Conservation (phyloP, 2,797 vertebrate genomes). For the Eulemur rubriventer region DNA sequence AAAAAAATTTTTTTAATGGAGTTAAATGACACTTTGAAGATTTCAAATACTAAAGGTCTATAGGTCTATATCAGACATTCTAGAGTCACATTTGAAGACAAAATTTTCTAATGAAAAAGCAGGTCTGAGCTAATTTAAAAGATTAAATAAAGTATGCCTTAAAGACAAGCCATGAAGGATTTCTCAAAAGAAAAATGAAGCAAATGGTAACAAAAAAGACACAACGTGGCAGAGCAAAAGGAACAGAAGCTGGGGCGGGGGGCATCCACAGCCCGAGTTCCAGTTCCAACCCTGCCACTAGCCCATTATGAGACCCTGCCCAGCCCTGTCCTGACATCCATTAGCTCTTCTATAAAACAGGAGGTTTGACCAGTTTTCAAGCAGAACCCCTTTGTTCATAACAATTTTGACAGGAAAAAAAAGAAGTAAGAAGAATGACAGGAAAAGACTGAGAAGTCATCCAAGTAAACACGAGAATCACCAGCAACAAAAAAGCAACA, state of each 20-base stretch:
- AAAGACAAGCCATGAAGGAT: background rate
- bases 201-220: background rate
- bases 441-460: background rate
- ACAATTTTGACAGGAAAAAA: background rate
- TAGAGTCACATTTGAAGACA: background rate
- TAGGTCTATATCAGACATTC: background rate
- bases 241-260: background rate
- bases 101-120: background rate
- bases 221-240: rapidly evolving
- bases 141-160: background rate
- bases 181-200: background rate
- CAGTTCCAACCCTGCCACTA: background rate
- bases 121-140: background rate
- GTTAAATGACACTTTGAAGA: background rate
- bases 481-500: background rate
- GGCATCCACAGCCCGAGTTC: rapidly evolving
- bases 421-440: background rate
- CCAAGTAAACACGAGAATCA: background rate
- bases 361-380: background rate
- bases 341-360: background rate
- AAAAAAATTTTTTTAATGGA: background rate
- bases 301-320: background rate
- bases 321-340: background rate
- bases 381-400: background rate
- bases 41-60: background rate